phyloP scores from a whole-genome alignment of 2,888 invertebrate genomes.

The Meghimatium bilineatum region DNA sequence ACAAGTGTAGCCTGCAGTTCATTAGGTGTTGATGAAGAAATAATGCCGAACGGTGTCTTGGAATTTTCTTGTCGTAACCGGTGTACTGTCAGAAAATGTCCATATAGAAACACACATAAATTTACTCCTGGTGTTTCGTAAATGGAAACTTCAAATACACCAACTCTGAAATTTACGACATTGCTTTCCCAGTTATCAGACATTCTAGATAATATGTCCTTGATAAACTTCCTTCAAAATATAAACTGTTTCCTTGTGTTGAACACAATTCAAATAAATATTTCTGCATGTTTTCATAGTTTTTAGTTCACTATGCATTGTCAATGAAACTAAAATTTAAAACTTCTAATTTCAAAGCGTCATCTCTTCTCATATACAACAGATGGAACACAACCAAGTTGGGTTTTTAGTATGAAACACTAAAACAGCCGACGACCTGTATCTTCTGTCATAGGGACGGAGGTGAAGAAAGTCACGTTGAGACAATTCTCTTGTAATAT shows the following conservation, averaged over 20 bases:
- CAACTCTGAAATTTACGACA: not conserved
- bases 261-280: not conserved
- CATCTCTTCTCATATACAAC: too few relatives aligned
- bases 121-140: not conserved
- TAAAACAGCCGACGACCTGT: too few relatives aligned
- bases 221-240: too few relatives aligned
- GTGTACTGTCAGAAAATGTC: not conserved
- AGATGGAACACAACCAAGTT: too few relatives aligned
- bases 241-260: not conserved
- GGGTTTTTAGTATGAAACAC: too few relatives aligned
- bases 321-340: not conserved
- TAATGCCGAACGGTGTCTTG: not conserved
- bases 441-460: too few relatives aligned
- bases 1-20: not conserved
- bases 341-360: too few relatives aligned
- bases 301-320: not conserved
- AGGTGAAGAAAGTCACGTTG: too few relatives aligned
- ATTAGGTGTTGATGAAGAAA: constrained; percentile 15
- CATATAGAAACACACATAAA: not conserved
- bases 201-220: not conserved
- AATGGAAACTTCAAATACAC: not conserved
- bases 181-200: not conserved
- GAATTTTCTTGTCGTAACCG: not conserved
- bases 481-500: too few relatives aligned
- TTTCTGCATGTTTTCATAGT: not conserved